Conservation (phyloP, 2,888 invertebrate genomes). For the Apodemia hepburni region DNA sequence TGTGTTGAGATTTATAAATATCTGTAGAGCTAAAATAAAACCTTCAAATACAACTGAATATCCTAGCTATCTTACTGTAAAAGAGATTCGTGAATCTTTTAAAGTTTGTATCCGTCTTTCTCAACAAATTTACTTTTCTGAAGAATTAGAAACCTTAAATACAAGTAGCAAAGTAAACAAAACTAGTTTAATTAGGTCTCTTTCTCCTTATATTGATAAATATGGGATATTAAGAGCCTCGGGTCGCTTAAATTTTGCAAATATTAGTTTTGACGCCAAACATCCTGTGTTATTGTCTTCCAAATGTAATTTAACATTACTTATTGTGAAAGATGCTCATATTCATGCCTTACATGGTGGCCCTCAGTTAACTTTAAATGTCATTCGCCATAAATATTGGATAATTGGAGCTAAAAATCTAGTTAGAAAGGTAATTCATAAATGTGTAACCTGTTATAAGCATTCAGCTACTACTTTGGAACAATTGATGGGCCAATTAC, state of each 20-base stretch:
- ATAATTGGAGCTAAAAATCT: too few species aligned
- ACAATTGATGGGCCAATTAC: too few species aligned
- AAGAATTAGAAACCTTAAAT: not conserved
- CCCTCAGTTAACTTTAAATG: too few species aligned
- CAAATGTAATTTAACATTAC: not conserved
- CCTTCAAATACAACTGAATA: not conserved
- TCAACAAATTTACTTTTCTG: too few species aligned
- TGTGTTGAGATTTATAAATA: not conserved
- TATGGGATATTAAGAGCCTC: not conserved
- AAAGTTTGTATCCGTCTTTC: too few species aligned
- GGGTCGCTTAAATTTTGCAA: not conserved
- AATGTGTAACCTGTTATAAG: too few species aligned
- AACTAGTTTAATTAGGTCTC: not conserved
- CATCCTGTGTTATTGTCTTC: not conserved
- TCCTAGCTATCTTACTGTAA: not conserved
- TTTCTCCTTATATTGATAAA: not conserved
- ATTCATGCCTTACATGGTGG: not conserved
- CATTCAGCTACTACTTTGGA: too few species aligned
- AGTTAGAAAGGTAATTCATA: too few species aligned
- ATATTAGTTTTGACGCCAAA: not conserved
- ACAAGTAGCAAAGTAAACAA: not conserved
- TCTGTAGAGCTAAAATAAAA: not conserved
- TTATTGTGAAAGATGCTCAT: not conserved
- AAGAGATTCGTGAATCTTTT: too few species aligned
- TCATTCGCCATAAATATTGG: too few species aligned